phyloP scores from a whole-genome alignment of 2,888 invertebrate genomes.

The Apodemia hepburni region DNA sequence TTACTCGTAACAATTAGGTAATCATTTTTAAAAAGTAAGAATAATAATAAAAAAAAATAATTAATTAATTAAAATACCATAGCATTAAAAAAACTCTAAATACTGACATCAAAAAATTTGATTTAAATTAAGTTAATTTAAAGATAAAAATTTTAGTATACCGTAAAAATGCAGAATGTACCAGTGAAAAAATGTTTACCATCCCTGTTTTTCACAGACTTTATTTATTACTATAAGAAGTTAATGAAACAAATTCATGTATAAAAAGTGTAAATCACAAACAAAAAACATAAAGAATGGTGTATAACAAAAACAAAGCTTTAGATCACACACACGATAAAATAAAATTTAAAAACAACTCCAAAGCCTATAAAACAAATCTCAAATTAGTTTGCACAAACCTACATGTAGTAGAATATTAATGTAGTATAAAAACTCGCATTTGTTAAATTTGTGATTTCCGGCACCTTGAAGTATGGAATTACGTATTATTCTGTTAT shows the following conservation, averaged over 20 bases:
- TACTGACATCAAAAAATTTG: no score
- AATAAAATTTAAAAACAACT: neutral
- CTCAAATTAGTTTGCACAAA: neutral
- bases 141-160: no score
- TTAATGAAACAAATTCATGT: neutral
- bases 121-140: no score
- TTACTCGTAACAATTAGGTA: no score
- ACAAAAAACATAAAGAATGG: conserved; percentile 1
- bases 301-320: neutral
- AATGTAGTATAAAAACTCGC: neutral
- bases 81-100: no score
- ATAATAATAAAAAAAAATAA: no score
- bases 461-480: neutral
- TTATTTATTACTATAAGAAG: conserved; percentile 1
- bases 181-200: neutral
- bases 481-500: neutral
- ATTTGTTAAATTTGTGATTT: neutral
- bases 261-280: neutral
- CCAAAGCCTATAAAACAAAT: neutral
- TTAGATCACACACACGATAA: neutral
- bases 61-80: no score
- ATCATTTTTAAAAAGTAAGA: no score
- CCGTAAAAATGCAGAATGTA: no score
- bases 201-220: neutral
- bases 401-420: neutral